These are phyloP conservation scores for Rhodeus uyekii DNA, from an alignment of 2,797 vertebrate genomes.

Conservation along the genomic window DNA sequence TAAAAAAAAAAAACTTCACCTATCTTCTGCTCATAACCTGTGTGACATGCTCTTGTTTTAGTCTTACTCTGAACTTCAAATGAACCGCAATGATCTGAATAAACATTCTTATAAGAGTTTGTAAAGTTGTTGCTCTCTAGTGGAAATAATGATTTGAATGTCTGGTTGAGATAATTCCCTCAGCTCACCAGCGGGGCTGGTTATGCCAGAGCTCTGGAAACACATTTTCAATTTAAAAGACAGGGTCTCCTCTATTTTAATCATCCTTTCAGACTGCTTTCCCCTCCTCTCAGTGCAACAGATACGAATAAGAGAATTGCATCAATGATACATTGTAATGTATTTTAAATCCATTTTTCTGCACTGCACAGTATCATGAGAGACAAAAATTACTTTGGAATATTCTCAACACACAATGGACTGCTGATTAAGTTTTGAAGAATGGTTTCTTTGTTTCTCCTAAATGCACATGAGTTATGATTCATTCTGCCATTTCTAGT, in stretches of 20 bases:
- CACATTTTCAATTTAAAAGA: conserved; percentile 63
- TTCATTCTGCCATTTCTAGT: neutral
- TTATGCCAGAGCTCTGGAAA: conserved; percentile 55
- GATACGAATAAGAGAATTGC: conserved; percentile 12
- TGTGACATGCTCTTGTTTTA: conserved; percentile 42
- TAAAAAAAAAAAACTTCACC: neutral
- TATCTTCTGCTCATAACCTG: conserved; percentile 4
- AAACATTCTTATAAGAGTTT: conserved; percentile 34
- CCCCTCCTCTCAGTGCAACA: conserved; percentile 36
- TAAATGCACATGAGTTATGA: neutral
- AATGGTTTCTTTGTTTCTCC: neutral
- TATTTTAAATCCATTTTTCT: conserved; percentile 39
- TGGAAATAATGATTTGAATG: conserved; percentile 58
- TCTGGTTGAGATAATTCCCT: conserved; percentile 53
- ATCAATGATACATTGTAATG: conserved; percentile 14
- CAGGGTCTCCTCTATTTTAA: conserved; percentile 53
- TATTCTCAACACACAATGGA: neutral
- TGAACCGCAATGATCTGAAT: conserved; percentile 58
- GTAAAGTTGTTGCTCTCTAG: conserved; percentile 17
- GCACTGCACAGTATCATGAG: neutral
- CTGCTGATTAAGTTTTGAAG: neutral
- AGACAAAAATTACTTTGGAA: neutral
- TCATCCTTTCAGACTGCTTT: conserved; percentile 55
- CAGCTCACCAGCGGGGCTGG: conserved; percentile 45
- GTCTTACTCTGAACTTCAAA: conserved; percentile 58